Evolutionary conservation across 2,888 invertebrate genomes (phyloP), one percentile per base, ranked within the genome.

Genomic region (Sinelater perroti): DNA sequence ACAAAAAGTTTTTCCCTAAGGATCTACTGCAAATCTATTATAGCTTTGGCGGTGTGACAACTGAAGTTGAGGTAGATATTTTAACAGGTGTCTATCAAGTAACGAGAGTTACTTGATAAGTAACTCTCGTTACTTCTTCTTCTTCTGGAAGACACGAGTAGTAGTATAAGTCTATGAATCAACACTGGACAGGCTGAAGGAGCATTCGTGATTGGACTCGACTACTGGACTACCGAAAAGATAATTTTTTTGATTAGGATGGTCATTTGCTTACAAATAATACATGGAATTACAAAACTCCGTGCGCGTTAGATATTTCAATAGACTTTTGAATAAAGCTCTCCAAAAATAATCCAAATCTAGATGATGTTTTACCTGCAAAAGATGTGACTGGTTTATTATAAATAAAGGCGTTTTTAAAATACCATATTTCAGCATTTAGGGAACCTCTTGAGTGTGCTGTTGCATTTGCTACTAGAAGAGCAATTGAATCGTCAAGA

Each of bases 131-230:
- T n/a, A n/a, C n/a, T n/a, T n/a, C n/a, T n/a, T n/a, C n/a, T n/a
- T 73, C 75, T 91, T 33, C 75, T 90, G 6, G 90, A 90, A 74
- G 91, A 91, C 70, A 83, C 84, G 8, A 91, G 91, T 4, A 82
- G 85, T 64, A 89, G 88, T 73, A 76, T 90, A 58, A 90, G 83
- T 76, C 90, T 90, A 5, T 78, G 82, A 68, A 82, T 91, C 38
- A 91, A 91, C 72, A 78, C 90, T 49, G 90, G 87, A 3, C 91
- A 92, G 79, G 85, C 88, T 8, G 90, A 90, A 77, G 93, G 92
- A 1, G 73, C 72, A 8, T 80, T 81, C 63, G 67, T 81, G 1
- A 83, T 83, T 82, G 83, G 83, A 0, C 61, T 81, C 1, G 93
- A 93, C 1, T 89, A 88, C 67, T 90, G 86, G 84, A 86, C 89